These are phyloP conservation scores for Dolichoris vasculosae DNA, from an alignment of 1,140 invertebrate species.

Conservation along the genomic window DNA sequence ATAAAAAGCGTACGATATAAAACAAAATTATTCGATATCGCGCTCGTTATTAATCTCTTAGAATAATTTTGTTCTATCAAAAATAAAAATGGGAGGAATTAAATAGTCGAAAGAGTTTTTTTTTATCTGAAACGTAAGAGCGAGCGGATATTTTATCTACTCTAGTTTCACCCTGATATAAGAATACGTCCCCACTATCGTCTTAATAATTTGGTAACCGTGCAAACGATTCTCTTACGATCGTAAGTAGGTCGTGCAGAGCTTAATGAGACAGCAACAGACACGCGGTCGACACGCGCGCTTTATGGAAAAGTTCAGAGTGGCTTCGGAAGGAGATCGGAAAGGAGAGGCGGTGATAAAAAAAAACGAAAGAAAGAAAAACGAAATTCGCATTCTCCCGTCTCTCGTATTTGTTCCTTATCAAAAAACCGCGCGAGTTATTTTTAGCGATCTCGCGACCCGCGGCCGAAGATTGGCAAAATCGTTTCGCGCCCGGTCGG, in stretches of 20 bases:
- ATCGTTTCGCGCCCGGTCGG: background rate
- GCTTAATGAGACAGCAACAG: background rate
- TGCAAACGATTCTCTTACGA: background rate
- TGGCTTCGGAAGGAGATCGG: background rate
- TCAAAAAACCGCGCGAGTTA: background rate
- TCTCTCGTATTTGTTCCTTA: background rate
- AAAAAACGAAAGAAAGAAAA: background rate
- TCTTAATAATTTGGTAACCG: conserved; percentile 4
- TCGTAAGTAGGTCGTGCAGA: conserved; percentile 16
- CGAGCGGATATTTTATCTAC: background rate
- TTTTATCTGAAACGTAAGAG: background rate
- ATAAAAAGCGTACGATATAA: too few relatives aligned
- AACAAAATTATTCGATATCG: too few relatives aligned
- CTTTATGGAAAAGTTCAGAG: conserved; percentile 22
- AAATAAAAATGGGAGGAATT: background rate
- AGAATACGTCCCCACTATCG: background rate
- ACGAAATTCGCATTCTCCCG: conserved; percentile 20
- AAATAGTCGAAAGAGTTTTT: background rate
- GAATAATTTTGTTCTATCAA: too few relatives aligned
- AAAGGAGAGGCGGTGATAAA: background rate
- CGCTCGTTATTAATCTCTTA: too few relatives aligned
- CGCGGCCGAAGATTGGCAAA: too few relatives aligned
- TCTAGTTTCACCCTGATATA: background rate
- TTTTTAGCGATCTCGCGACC: background rate
- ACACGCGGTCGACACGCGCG: background rate